A percentile compares a stretch with the other conserved stretches of the same genome.
Conservation (phyloP, 2,797 vertebrate genomes). For the Alosa sapidissima region DNA sequence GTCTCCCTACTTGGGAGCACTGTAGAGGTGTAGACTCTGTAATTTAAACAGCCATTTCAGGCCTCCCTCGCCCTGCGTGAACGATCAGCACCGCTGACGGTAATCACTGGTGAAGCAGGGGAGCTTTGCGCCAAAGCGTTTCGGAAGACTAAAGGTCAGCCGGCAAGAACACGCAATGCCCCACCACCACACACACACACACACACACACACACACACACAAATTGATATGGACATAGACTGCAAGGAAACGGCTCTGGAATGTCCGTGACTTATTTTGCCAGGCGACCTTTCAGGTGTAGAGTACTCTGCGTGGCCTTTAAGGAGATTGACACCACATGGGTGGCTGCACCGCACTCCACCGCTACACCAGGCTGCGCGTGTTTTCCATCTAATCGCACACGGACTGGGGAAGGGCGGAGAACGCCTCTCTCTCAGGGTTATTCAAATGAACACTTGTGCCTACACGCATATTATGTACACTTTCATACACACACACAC, state of each 20-base stretch:
- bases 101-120: not conserved
- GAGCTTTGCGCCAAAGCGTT: not conserved
- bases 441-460: not conserved
- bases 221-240: not conserved
- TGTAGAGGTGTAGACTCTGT: not conserved
- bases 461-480: not conserved
- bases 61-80: not conserved
- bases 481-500: not conserved
- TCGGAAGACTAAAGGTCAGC: conserved; percentile 13
- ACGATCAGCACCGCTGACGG: not conserved
- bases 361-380: not conserved
- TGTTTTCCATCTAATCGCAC: not conserved
- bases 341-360: not conserved
- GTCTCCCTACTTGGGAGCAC: not conserved
- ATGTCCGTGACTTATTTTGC: not conserved
- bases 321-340: not conserved
- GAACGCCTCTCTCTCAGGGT: not conserved
- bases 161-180: not conserved
- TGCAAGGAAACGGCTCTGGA: not conserved
- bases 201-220: not conserved
- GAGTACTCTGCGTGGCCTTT: not conserved
- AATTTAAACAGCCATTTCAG: not conserved
- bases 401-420: not conserved
- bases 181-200: no score
- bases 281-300: not conserved